Evolutionary conservation across 2,888 invertebrate genomes (phyloP), one percentile per base, ranked within the genome.

Genomic region (Tipula helvola): DNA sequence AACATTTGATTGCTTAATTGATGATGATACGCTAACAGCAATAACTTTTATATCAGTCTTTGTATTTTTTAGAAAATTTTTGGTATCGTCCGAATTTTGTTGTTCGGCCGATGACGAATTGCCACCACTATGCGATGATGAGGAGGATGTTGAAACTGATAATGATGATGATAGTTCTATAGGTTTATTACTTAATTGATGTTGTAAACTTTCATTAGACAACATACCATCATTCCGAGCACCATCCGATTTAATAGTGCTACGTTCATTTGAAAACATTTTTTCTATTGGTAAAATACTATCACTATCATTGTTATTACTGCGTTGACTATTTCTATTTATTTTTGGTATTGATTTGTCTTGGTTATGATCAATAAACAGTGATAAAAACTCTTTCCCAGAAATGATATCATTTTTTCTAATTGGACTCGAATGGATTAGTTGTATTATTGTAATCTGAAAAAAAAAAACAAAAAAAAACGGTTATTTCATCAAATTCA

Each of bases 21-120:
- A 91, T 3, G 93, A 92, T 44, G 93, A 93, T 12, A 93, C 92
- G 86, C 92, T 91, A n/a, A 93, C 92, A 0, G 92, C 92, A 41
- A 93, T 91, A 36, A 93, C 91, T 88, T 92, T 91, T 87, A 91
- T 90, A 88, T 91, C 91, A 87, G 90, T 90, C 28, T 85, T 85
- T 84, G 13, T 39, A 84, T 84, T 16, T 42, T 42, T 5, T 16
- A 42, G 18, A 10, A 85, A 28, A 42, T 42, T 85, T 44, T 85
- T 85, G 13, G 12, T 28, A 39, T 84, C 84, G 12, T 36, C 44
- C 18, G 28, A 41, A 39, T n/a, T 84, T 84, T n/a, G 13, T 39
- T 39, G 41, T 16, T 84, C 84, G 10, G 28, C 2, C 71, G 71
- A 8, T 28, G 28, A 10, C 16, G 16, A 3, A 3, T 13, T 83